These are phyloP conservation scores for Macrobrachium nipponense DNA, from an alignment of 1,140 invertebrate genomes.

Conservation along the genomic window DNA sequence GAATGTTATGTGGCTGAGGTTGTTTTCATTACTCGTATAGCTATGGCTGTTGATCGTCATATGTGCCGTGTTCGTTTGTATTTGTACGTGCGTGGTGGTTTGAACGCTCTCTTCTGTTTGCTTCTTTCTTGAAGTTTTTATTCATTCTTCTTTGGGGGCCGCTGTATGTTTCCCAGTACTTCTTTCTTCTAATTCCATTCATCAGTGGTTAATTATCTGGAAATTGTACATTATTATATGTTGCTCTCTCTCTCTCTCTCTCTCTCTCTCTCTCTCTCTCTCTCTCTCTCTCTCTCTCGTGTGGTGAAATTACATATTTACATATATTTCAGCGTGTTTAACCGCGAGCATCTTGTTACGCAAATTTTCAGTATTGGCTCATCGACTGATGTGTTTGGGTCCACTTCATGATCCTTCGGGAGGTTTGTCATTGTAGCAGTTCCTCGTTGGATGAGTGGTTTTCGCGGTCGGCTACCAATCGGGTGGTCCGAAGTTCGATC, in stretches of 20 bases:
- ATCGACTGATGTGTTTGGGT: too few relatives aligned
- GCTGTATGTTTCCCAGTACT: background rate
- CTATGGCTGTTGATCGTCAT: background rate
- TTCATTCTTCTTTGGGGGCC: background rate
- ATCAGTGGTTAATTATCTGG: too few relatives aligned
- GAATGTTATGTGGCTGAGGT: background rate
- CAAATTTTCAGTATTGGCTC: background rate
- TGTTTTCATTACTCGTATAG: too few relatives aligned
- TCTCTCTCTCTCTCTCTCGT: background rate
- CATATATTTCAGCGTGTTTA: too few relatives aligned
- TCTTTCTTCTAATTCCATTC: background rate
- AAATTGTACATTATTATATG: too few relatives aligned
- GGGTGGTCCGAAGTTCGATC: too few relatives aligned
- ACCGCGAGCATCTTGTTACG: too few relatives aligned
- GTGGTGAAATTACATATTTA: too few relatives aligned
- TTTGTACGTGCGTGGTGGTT: background rate
- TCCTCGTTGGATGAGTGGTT: too few relatives aligned
- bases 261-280: background rate
- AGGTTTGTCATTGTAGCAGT: too few relatives aligned
- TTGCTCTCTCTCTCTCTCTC: slow-evolving; percentile 12
- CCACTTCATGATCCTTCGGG: too few relatives aligned
- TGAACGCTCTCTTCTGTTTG: background rate
- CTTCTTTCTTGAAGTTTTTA: background rate
- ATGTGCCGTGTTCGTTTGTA: background rate
- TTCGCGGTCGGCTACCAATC: too few relatives aligned